A percentile compares a stretch with the other conserved stretches of the same genome.
Conservation (phyloP, 2,888 invertebrate genomes). For the Caenorhabditis wallacei region DNA sequence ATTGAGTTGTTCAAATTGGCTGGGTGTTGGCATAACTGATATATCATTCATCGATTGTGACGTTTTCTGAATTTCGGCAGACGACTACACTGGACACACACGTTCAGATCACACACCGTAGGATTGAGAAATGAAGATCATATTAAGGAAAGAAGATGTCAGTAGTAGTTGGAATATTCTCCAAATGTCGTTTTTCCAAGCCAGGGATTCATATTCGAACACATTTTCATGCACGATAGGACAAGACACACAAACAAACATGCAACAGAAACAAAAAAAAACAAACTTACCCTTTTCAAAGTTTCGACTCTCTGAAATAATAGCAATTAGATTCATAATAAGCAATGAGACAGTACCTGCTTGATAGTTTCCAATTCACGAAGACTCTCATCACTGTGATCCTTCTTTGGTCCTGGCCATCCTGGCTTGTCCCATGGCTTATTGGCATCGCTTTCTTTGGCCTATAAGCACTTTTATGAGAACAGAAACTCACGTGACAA, state of each 20-base stretch:
- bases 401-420: conserved; percentile 79
- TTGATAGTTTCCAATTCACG: conserved; percentile 81
- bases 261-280: not conserved
- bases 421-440: conserved; percentile 83
- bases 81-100: conserved; percentile 19
- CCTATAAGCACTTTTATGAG: no score
- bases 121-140: not conserved
- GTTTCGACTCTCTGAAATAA: conserved; percentile 79
- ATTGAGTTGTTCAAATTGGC: conserved; percentile 49
- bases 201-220: conserved; percentile 39
- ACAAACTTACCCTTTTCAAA: conserved; percentile 79
- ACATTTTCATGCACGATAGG: conserved; percentile 33
- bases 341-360: conserved; percentile 55
- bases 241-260: conserved; percentile 43
- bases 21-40: conserved; percentile 47
- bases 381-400: conserved; percentile 77
- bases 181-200: conserved; percentile 39
- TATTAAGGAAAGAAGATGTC: conserved; percentile 15
- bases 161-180: conserved; percentile 19
- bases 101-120: conserved; percentile 10
- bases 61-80: conserved; percentile 57
- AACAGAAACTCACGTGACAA: no score
- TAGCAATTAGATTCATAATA: not conserved
- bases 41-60: conserved; percentile 65
- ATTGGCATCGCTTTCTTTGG: conserved; percentile 82